Evolutionary conservation across 2,113 vertebrate genomes (phyloP), one percentile per base, ranked within the genome.

Genomic region (Misgurnus mizolepis): DNA sequence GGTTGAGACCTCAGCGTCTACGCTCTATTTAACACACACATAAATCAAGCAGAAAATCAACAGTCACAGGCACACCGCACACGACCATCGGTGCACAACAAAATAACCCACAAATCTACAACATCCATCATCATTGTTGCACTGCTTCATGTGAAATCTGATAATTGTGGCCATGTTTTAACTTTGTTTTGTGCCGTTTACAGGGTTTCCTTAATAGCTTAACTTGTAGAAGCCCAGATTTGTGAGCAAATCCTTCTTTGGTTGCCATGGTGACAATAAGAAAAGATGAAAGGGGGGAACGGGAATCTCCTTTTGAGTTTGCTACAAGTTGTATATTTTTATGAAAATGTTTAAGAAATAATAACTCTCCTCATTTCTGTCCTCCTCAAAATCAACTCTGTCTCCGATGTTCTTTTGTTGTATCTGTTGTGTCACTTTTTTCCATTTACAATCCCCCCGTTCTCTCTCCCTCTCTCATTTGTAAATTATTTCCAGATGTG

Each of bases 401-500:
- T 60, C 10, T 56, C 18, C n/a, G 7, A 18, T 64, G 58, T 56
- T 50, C 79, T 47, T 58, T 76, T 27, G 8, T 64, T 11, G 43
- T 47, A 58, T 64, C 73, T 73, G 66, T 74, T 69, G 43, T 43
- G 17, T 58, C 34, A 60, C 39, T 50, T 68, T 69, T 80, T 76
- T 47, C 67, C 53, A 58, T 78, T 50, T 4, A 18, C 69, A 68
- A 64, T n/a, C 82, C 34, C 53, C 68, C 39, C 65, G 11, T 60
- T 67, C 67, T 71, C 83, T 55, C 72, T 68, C 67, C 78, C 56
- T 79, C 64, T 80, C 72, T 40, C 58, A 82, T 67, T 65, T 75
- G 79, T 75, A 78, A 85, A 84, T 83, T 60, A 67, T 58, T 82
- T 47, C 76, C 86, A 86, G 76, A 85, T 87, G 86, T 79, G 77